Conservation (phyloP, 1,140 invertebrate species). For the Bombus haemorrhoidalis region DNA sequence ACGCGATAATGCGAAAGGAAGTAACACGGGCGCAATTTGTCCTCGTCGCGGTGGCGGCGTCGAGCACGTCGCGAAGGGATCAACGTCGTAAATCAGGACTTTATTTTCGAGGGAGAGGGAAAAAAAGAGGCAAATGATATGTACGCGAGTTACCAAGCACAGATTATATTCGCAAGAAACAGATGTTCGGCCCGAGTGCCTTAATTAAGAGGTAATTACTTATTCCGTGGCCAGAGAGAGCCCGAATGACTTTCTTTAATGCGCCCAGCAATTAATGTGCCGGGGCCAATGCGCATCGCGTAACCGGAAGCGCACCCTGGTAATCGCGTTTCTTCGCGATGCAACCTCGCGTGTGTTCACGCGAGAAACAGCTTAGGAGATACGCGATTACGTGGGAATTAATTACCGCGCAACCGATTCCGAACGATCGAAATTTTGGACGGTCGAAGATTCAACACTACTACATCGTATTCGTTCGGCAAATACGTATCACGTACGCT, state of each 20-base stretch:
- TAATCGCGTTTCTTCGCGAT: not conserved
- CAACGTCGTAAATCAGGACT: constrained; percentile 70
- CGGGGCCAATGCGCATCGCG: not conserved
- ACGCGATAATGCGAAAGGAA: constrained; percentile 67
- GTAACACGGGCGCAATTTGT: constrained; percentile 68
- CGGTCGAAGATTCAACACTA: too few species aligned
- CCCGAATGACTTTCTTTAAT: constrained; percentile 52
- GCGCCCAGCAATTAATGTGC: constrained; percentile 54
- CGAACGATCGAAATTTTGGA: too few species aligned
- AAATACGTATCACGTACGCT: constrained; percentile 1
- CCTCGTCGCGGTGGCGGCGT: constrained; percentile 62
- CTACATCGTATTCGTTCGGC: not conserved
- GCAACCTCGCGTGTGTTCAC: constrained; percentile 8
- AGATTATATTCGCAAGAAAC: constrained; percentile 65
- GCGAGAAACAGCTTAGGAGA: not conserved
- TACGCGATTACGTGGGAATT: not conserved
- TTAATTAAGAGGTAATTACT: constrained; percentile 74
- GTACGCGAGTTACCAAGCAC: constrained; percentile 17
- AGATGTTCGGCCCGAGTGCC: constrained; percentile 66
- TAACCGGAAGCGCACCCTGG: constrained; percentile 31
- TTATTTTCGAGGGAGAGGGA: constrained; percentile 67
- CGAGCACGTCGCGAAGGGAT: constrained; percentile 52
- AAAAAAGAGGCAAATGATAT: constrained; percentile 42
- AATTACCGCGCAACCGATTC: not conserved
- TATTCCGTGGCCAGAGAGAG: constrained; percentile 47